Conservation (phyloP, 2,888 invertebrate species). For the Brachylomia viminalis region DNA sequence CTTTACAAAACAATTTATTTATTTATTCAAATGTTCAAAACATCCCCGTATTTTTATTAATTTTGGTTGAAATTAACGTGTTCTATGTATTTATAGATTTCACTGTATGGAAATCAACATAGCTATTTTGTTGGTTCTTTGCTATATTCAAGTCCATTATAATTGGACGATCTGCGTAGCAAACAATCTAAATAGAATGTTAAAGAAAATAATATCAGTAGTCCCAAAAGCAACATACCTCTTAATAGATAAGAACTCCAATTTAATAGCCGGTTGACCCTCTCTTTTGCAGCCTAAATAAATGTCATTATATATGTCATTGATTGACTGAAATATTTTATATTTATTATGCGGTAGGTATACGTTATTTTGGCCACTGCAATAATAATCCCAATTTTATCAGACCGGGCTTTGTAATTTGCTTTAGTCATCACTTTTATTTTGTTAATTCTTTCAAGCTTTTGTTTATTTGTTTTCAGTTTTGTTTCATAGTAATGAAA, state of each 20-base stretch:
- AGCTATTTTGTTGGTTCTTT: too few relatives aligned
- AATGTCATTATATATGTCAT: slow-evolving; percentile 83
- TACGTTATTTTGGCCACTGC: slow-evolving; percentile 16
- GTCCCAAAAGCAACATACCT: slow-evolving; percentile 42
- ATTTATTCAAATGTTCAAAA: too few relatives aligned
- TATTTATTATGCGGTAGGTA: slow-evolving; percentile 59
- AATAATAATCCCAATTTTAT: slow-evolving; percentile 50
- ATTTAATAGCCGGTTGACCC: slow-evolving; percentile 79
- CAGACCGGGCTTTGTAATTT: slow-evolving; percentile 9
- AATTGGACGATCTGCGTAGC: slow-evolving; percentile 13
- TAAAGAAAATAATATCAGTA: neutral
- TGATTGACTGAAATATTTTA: slow-evolving; percentile 84
- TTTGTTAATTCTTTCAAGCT: slow-evolving; percentile 1
- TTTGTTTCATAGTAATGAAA: too few relatives aligned
- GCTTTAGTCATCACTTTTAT: slow-evolving; percentile 32
- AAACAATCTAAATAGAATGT: neutral
- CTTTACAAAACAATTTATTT: too few relatives aligned
- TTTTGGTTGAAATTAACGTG: neutral
- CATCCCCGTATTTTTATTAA: neutral
- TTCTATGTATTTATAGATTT: too few relatives aligned
- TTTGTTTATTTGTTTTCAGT: neutral
- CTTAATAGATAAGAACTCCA: slow-evolving; percentile 76
- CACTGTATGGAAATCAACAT: too few relatives aligned
- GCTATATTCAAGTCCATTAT: neutral
- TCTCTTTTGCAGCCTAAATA: slow-evolving; percentile 80